A percentile compares a stretch with the other conserved stretches of the same genome.
Conservation (phyloP, 2,113 vertebrate genomes). For the Ranitomeya variabilis region DNA sequence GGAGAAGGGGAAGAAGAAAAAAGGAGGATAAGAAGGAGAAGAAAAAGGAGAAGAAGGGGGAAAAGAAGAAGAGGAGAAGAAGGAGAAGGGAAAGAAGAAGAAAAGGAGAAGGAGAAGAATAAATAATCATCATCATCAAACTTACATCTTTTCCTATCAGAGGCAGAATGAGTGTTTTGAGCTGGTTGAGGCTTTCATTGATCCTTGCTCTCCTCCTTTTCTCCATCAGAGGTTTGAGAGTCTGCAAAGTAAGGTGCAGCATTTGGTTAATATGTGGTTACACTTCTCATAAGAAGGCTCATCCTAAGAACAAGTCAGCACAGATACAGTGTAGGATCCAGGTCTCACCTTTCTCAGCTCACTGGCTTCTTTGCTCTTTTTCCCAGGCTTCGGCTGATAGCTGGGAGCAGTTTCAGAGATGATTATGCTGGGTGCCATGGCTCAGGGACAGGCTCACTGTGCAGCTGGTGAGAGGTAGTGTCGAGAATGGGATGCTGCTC, state of each 20-base stretch:
- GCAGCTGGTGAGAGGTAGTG: slow-evolving; percentile 29
- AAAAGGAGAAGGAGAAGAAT: too few relatives aligned
- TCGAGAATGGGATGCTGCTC: slow-evolving; percentile 58
- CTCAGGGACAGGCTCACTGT: not conserved
- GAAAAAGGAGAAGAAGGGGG: too few relatives aligned
- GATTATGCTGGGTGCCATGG: slow-evolving; percentile 64
- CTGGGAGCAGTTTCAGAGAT: slow-evolving; percentile 45
- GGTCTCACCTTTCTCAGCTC: slow-evolving; percentile 76
- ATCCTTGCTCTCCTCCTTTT: slow-evolving; percentile 82
- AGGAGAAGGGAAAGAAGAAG: too few relatives aligned
- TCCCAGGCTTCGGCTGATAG: slow-evolving; percentile 64
- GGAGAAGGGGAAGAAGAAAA: too few relatives aligned
- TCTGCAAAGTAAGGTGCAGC: slow-evolving; percentile 67
- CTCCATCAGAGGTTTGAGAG: slow-evolving; percentile 83
- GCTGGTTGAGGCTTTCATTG: slow-evolving; percentile 81
- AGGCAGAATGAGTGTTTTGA: slow-evolving; percentile 83
- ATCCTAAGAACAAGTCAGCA: not conserved
- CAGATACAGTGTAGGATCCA: not conserved
- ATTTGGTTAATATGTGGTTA: not conserved
- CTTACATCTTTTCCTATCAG: slow-evolving; percentile 85
- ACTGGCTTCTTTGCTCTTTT: slow-evolving; percentile 70
- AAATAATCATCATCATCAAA: slow-evolving; percentile 21
- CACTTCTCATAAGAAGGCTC: not conserved
- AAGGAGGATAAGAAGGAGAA: not conserved
- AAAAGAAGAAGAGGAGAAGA: too few relatives aligned